Base-by-base conservation (phyloP, 2,113 vertebrate species). In the Cardinalis cardinalis region DNA sequence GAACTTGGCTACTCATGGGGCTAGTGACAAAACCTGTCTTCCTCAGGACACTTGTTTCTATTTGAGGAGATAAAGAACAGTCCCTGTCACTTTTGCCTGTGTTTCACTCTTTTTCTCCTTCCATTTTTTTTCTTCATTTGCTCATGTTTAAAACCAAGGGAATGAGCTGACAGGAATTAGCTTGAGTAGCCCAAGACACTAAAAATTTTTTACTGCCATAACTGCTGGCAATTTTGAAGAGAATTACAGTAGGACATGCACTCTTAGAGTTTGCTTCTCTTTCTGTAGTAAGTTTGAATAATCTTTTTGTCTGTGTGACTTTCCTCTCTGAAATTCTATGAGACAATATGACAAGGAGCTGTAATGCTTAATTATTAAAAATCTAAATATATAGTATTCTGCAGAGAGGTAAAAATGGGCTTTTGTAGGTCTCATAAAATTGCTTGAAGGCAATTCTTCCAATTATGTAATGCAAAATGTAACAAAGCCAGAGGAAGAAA, bases 291-390 rank as follows among this genome's bases (percentile, higher is more conserved):
- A 89, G 34, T 56, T 36, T 85, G 25, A 92, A 70, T 36, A 84
- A 52, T 91, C 24, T 83, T 82, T 92, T 66, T 76, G 63, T 46
- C 31, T 60, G 46, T 48, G 34, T n/a, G 70, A 72, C 9, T 92
- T 89, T 94, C 24, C 41, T 87, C 32, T 76, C 82, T 93, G 80
- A 92, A 93, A 91, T 74, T 88, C 21, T 46, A 73, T 88, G 32
- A 58, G 56, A 87, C 7, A 74, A n/a, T 84, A 85, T 78, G 48
- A 82, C 73, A 92, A 29, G 46, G 24, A 92, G 36, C 31, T 92
- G 44, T 71, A 70, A 83, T 69, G 53, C 16, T 94, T 74, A 87
- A 78, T 93, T 91, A 84, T 84, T 93, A 7, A 73, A 91, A 87
- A 64, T 32, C 55, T 73, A 94, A 86, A 86, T 63, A 34, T 8